These are phyloP conservation scores for Chaenocephalus aceratus DNA, from an alignment of 2,113 vertebrate genomes.

Conservation along the genomic window DNA sequence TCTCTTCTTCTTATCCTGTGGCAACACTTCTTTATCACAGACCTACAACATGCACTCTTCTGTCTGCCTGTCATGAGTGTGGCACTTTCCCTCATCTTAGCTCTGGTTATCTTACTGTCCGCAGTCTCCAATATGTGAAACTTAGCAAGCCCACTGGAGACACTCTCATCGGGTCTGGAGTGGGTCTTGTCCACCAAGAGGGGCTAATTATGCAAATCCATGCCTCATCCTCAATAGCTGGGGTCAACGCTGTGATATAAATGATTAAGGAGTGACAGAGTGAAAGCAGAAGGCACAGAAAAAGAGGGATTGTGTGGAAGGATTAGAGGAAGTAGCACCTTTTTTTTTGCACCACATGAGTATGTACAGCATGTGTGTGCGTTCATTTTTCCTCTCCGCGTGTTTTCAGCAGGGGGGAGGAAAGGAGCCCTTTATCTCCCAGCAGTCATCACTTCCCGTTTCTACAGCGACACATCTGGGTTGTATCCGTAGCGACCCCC, in stretches of 20 bases:
- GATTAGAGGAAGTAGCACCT: conserved; percentile 21
- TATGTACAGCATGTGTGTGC: neutral
- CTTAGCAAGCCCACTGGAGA: conserved; percentile 66
- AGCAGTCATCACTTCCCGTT: conserved; percentile 68
- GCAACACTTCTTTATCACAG: conserved; percentile 33
- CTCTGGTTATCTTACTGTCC: conserved; percentile 51
- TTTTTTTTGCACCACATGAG: neutral
- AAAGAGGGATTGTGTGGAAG: conserved; percentile 10
- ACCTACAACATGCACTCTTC: conserved; percentile 21
- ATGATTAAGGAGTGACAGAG: conserved; percentile 62
- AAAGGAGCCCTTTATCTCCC: conserved; percentile 75
- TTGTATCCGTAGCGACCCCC: conserved; percentile 65
- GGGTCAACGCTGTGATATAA: conserved; percentile 70
- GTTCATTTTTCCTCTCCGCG: conserved; percentile 34
- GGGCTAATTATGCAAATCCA: conserved; percentile 79
- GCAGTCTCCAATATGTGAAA: conserved; percentile 54
- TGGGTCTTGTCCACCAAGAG: conserved; percentile 72
- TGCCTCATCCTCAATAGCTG: conserved; percentile 68
- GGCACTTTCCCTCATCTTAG: conserved; percentile 29
- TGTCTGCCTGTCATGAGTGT: conserved; percentile 28
- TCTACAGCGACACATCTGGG: conserved; percentile 73
- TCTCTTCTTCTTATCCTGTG: conserved; percentile 12
- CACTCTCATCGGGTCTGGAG: conserved; percentile 62
- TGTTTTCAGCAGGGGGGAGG: conserved; percentile 61
- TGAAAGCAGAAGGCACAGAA: conserved; percentile 33